Conservation (phyloP, 2,888 invertebrate genomes). For the Conops quadrifasciatus region DNA sequence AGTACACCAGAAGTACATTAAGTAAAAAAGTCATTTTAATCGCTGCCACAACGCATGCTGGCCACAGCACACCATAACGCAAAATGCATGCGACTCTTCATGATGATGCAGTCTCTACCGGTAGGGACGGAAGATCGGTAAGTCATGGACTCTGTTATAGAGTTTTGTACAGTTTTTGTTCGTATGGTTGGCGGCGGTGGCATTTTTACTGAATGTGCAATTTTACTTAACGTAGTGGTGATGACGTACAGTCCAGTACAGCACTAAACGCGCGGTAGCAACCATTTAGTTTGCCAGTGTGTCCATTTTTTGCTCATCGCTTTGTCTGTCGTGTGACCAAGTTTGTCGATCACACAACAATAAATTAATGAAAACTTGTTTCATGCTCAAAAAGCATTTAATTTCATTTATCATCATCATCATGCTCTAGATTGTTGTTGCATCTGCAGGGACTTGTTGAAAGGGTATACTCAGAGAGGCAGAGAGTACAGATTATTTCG, state of each 20-base stretch:
- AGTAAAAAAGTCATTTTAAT: conserved; percentile 45
- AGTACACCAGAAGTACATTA: neutral
- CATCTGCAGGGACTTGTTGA: no score
- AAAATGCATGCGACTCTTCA: no score
- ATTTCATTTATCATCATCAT: neutral
- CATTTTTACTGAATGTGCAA: no score
- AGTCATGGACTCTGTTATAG: neutral
- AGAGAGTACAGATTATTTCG: no score
- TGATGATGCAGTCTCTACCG: neutral
- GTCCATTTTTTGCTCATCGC: conserved; percentile 19
- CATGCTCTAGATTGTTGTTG: neutral
- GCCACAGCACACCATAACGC: no score
- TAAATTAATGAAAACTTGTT: conserved; percentile 32
- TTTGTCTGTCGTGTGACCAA: conserved; percentile 31
- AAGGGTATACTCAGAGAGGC: no score
- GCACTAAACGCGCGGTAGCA: no score
- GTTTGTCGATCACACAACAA: conserved; percentile 21
- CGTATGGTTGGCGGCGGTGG: no score
- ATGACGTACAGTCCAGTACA: no score
- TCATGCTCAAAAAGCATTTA: conserved; percentile 29
- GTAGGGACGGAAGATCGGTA: neutral
- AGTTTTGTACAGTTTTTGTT: no score
- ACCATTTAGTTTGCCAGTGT: conserved; percentile 13
- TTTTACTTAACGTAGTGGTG: no score
- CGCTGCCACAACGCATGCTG: conserved; percentile 44